Evolutionary conservation across 2,888 invertebrate species (phyloP), one percentile per base, ranked within the genome.

Genomic region (Cyaniris semiargus): DNA sequence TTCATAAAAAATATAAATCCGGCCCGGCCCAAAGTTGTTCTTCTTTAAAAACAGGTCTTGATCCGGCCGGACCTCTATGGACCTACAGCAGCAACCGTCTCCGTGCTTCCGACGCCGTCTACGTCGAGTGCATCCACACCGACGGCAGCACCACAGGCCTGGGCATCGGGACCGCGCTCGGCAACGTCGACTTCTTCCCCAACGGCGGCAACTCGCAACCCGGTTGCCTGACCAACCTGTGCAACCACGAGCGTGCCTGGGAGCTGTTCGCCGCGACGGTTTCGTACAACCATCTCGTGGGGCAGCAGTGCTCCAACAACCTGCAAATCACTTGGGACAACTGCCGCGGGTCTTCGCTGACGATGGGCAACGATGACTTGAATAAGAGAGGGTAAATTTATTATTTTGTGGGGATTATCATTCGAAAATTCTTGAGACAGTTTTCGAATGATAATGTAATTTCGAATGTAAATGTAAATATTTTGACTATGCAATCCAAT

Each of bases 151-250:
- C 83, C 82, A 90, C 34, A 81, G 95, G 84, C 85, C 92, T 83
- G 85, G 95, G 83, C 83, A 95, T 91, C 56, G 95, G 95, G 0
- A 84, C 87, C 3, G 84, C 91, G 7, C 86, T 95, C 3, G 95
- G 91, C 0, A 87, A 94, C 78, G 95, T 86, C 1, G 95, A 95
- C 84, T 95, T 95, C 85, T 95, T 94, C 91, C 95, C 95, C 31
- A 95, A 95, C 80, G 92, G 94, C 70, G 95, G 95, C 0, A 87
- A 81, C 76, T 85, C 84, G n/a, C 90, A 90, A 76, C 90, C 91
- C 1, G 90, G 88, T 1, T 92, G 92, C 76, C 1, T 85, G 0
- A 84, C 85, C 6, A 86, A 81, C 70, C 27, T 89, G 3, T 92
- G 92, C 81, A 84, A 88, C 79, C 92, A 91, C 79, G 87, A 90